A percentile compares a stretch with the other conserved stretches of the same genome.
Conservation (phyloP, 1,140 invertebrate genomes). For the Danaus melanippus region DNA sequence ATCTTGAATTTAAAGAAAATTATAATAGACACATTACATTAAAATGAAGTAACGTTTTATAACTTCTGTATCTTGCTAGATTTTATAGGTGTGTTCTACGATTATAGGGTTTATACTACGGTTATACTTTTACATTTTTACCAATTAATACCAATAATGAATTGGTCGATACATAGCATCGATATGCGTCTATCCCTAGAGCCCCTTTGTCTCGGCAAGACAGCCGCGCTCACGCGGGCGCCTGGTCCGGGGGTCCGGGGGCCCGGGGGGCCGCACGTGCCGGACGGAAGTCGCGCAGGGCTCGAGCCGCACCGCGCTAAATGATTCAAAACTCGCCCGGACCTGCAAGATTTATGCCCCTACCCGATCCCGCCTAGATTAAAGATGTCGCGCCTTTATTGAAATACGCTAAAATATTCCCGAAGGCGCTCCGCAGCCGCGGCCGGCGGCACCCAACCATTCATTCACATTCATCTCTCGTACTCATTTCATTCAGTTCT, state of each 20-base stretch:
- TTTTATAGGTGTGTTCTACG: too few relatives aligned
- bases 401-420: slow-evolving; percentile 61
- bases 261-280: slow-evolving; percentile 42
- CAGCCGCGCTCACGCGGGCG: slow-evolving; percentile 53
- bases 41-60: too few relatives aligned
- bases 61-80: too few relatives aligned
- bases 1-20: too few relatives aligned
- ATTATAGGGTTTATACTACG: too few relatives aligned
- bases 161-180: slow-evolving; percentile 13
- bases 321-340: slow-evolving; percentile 70
- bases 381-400: slow-evolving; percentile 69
- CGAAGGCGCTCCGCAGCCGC: slow-evolving; percentile 22
- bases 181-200: slow-evolving; percentile 33
- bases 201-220: slow-evolving; percentile 70
- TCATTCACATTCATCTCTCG: slow-evolving; percentile 49
- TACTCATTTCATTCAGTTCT: slow-evolving; percentile 52
- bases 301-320: slow-evolving; percentile 58
- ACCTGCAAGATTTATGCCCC: slow-evolving; percentile 70
- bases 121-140: neutral
- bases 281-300: slow-evolving; percentile 65
- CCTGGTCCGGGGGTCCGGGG: slow-evolving; percentile 18
- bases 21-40: too few relatives aligned
- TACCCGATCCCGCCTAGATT: slow-evolving; percentile 66
- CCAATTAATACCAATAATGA: slow-evolving; percentile 4
- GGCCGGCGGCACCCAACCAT: slow-evolving; percentile 23